phyloP scores from a whole-genome alignment of 2,113 vertebrate genomes.

The Cebidichthys violaceus region DNA sequence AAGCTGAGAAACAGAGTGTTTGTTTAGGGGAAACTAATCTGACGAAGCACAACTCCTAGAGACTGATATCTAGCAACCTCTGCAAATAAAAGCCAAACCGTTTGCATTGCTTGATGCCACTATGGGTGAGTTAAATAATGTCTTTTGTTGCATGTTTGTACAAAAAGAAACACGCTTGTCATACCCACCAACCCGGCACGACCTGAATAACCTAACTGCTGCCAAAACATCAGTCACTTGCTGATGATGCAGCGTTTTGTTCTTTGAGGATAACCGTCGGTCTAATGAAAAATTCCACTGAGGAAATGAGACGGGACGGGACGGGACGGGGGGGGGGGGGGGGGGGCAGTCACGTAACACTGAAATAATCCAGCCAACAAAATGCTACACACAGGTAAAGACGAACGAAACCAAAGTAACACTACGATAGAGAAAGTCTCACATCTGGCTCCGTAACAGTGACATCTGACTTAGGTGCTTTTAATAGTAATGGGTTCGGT shows the following conservation, averaged over 20 bases:
- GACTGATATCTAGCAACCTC: not conserved
- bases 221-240: slow-evolving; percentile 15
- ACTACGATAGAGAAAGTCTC: slow-evolving; percentile 9
- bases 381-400: not conserved
- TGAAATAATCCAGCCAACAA: slow-evolving; percentile 26
- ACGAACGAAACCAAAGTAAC: not conserved
- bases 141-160: not conserved
- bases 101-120: not conserved
- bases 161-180: not conserved
- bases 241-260: slow-evolving; percentile 24
- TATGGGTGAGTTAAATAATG: not conserved
- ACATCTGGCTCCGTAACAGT: not conserved
- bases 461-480: slow-evolving; percentile 2
- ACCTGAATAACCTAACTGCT: slow-evolving; percentile 17
- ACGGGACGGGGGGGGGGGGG: no score
- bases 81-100: not conserved
- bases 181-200: not conserved
- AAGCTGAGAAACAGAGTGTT: not conserved
- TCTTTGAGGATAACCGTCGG: slow-evolving; percentile 40
- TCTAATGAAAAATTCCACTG: slow-evolving; percentile 43
- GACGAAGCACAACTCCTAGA: not conserved
- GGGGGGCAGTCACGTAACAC: slow-evolving; percentile 8
- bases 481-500: slow-evolving; percentile 17
- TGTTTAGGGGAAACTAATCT: no score
- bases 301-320: slow-evolving; percentile 37